phyloP scores from a whole-genome alignment of 2,113 vertebrate genomes.

The Myodes glareolus region DNA sequence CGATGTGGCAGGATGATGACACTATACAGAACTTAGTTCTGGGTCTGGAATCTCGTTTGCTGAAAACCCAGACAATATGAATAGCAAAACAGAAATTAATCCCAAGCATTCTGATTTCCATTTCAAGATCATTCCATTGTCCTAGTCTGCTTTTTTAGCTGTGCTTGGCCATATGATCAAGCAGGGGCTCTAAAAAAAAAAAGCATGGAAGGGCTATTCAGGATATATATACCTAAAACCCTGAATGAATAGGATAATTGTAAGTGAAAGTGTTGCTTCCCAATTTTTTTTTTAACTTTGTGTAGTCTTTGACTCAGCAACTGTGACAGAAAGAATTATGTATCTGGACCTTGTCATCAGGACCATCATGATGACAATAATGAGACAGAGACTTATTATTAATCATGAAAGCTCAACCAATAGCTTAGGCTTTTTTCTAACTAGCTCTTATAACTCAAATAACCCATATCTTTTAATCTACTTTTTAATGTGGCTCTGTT shows the following conservation, averaged over 20 bases:
- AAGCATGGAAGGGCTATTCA: not conserved
- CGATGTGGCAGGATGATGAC: not conserved
- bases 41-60: not conserved
- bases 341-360: not conserved
- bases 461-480: not conserved
- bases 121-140: not conserved
- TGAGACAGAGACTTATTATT: not conserved
- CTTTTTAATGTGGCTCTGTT: not conserved
- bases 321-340: not conserved
- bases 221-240: not conserved
- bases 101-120: not conserved
- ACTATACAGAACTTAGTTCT: not conserved
- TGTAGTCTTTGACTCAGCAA: not conserved
- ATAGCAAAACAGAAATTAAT: constrained; percentile 4
- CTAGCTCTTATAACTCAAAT: not conserved
- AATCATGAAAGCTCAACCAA: not conserved
- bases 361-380: not conserved
- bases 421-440: not conserved
- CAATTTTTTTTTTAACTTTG: not conserved
- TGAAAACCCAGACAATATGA: not conserved
- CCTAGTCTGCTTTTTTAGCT: not conserved
- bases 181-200: not conserved
- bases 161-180: not conserved
- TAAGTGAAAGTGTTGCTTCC: not conserved
- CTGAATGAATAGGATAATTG: not conserved